A percentile compares a stretch with the other conserved stretches of the same genome.
phyloP scores from a whole-genome alignment of 2,888 invertebrate species.

The Melieria omissa region DNA sequence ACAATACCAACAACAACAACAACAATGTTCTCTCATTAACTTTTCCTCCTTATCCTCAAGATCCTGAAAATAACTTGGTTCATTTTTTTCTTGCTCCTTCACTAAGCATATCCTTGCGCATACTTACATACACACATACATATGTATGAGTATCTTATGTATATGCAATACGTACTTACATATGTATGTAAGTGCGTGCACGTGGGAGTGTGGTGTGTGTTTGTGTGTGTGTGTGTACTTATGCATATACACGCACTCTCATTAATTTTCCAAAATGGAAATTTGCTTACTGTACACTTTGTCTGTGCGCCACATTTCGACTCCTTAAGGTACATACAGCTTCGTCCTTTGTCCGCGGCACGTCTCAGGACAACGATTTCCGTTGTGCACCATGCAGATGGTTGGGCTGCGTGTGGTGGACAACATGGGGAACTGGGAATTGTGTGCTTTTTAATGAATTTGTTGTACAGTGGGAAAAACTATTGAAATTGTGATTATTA shows the following conservation, averaged over 20 bases:
- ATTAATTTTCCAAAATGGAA: conserved; percentile 31
- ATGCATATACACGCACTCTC: conserved; percentile 30
- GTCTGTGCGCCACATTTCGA: conserved; percentile 9
- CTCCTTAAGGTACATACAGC: conserved; percentile 1
- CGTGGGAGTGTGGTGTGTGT: not conserved
- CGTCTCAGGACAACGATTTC: conserved; percentile 3
- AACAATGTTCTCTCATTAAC: conserved; percentile 7
- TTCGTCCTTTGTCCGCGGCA: not conserved
- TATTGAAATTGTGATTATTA: no score
- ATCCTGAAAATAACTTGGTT: not conserved
- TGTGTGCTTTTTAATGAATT: no score
- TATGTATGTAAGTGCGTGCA: conserved; percentile 19
- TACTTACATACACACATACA: not conserved
- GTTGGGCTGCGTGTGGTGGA: not conserved
- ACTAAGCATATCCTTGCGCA: not conserved
- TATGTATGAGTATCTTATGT: conserved; percentile 1
- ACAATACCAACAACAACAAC: conserved; percentile 8
- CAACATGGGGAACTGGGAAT: not conserved
- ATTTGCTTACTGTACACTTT: conserved; percentile 15
- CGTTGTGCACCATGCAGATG: not conserved
- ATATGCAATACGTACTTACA: conserved; percentile 13
- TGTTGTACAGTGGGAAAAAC: no score
- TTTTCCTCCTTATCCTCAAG: conserved; percentile 5
- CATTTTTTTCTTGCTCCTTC: not conserved
- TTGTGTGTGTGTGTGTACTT: conserved; percentile 2